Evolutionary conservation across 1,140 invertebrate species (phyloP).

Genomic region (Drosophila sturtevanti): DNA sequence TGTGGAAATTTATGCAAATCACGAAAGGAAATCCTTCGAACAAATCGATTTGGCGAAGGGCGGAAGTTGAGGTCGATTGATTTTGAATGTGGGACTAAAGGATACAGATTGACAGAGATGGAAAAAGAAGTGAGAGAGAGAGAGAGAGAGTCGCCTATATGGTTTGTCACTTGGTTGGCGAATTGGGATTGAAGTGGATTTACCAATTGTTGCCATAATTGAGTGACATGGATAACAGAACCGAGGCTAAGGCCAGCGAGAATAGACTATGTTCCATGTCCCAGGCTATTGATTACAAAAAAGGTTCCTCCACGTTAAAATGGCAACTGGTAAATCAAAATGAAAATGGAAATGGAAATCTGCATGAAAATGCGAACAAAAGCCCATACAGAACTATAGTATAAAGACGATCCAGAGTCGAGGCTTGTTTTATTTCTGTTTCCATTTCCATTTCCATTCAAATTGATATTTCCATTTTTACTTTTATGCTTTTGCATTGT

Average conservation of each 20-base stretch:
- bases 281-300: constrained; percentile 61
- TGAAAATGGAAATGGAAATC: constrained; percentile 54
- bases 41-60: constrained; percentile 54
- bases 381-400: constrained; percentile 42
- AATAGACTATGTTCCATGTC: constrained; percentile 5
- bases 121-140: neutral
- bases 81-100: constrained; percentile 42
- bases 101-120: neutral
- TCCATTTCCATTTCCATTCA: constrained; percentile 22
- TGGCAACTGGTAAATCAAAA: constrained; percentile 33
- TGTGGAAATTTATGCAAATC: constrained; percentile 72
- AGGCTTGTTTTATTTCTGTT: constrained; percentile 27
- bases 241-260: constrained; percentile 6
- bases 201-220: constrained; percentile 79
- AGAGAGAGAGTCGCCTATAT: constrained; percentile 16
- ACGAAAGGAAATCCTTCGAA: constrained; percentile 39
- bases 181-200: constrained; percentile 52
- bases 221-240: constrained; percentile 72
- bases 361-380: constrained; percentile 79
- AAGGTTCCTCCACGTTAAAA: constrained; percentile 36
- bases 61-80: constrained; percentile 35
- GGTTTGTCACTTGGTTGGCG: constrained; percentile 58
- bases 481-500: constrained; percentile 54
- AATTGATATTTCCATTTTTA: constrained; percentile 22
- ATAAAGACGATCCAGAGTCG: constrained; percentile 28